These are phyloP conservation scores for Pseudochaenichthys georgianus DNA, from an alignment of 2,797 vertebrate species.

Conservation along the genomic window DNA sequence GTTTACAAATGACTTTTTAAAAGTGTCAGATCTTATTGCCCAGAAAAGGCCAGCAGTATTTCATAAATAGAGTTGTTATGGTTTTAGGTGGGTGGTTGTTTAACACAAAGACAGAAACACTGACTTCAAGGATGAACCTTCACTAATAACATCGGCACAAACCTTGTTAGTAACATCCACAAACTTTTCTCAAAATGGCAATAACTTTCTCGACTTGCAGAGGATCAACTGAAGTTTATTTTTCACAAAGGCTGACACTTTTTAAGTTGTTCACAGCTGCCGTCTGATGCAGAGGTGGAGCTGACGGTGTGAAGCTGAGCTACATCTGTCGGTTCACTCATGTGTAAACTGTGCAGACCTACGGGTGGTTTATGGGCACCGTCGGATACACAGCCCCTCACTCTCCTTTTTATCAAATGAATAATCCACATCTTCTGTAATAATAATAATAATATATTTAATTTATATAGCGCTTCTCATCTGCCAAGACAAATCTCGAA, in stretches of 20 bases:
- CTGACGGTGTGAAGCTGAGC: slow-evolving; percentile 34
- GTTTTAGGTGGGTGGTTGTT: slow-evolving; percentile 38
- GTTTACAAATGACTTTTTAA: slow-evolving; percentile 66
- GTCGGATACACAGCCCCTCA: slow-evolving; percentile 7
- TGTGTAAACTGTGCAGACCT: slow-evolving; percentile 21
- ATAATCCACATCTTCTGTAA: slow-evolving; percentile 34
- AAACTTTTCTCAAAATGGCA: neutral
- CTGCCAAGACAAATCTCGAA: too few species aligned
- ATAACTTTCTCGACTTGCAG: neutral
- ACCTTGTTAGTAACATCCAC: neutral
- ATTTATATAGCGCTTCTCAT: too few species aligned
- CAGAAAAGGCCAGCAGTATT: slow-evolving; percentile 37
- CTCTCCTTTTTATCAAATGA: slow-evolving; percentile 21
- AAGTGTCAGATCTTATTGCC: slow-evolving; percentile 39
- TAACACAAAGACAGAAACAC: neutral
- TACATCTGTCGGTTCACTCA: slow-evolving; percentile 28
- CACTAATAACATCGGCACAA: slow-evolving; percentile 2
- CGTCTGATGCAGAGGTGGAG: slow-evolving; percentile 34
- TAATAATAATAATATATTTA: too few species aligned
- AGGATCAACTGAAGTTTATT: neutral
- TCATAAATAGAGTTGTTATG: slow-evolving; percentile 37
- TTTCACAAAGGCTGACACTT: slow-evolving; percentile 16
- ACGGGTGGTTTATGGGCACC: slow-evolving; percentile 35
- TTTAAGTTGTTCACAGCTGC: slow-evolving; percentile 24
- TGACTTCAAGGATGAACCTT: neutral